These are phyloP conservation scores for Halocynthia roretzi DNA, from an alignment of 23 tunicate species.

Conservation along the genomic window DNA sequence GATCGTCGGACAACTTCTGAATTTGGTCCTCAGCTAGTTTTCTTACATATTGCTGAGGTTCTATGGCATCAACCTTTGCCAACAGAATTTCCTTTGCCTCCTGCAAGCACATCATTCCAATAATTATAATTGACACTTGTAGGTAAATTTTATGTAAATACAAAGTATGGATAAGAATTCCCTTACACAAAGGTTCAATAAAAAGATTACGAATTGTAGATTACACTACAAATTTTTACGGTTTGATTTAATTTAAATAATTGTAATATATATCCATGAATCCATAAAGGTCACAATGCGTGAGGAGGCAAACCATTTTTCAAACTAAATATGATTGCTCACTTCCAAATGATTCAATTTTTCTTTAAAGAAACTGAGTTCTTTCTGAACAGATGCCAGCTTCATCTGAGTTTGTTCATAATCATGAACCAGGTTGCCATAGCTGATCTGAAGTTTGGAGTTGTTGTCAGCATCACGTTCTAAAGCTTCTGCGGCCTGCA, in stretches of 20 bases:
- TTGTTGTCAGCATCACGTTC: constrained; percentile 72
- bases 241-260: no score
- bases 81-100: constrained; percentile 35
- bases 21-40: no score
- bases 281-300: no score
- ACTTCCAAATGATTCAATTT: constrained; percentile 54
- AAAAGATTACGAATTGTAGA: neutral
- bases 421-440: constrained; percentile 79
- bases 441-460: constrained; percentile 36
- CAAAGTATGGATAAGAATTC: no score
- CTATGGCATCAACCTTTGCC: constrained; percentile 24
- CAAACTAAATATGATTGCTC: neutral
- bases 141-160: no score
- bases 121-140: neutral
- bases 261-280: no score
- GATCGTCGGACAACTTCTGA: no score
- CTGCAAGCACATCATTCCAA: neutral
- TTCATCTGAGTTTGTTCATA: constrained; percentile 76
- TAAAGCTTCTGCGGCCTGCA: constrained; percentile 44
- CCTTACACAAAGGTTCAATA: neutral
- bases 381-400: constrained; percentile 34
- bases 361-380: constrained; percentile 38
- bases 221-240: no score
- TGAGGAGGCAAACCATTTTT: no score
- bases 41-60: neutral